Percentiles rank a stretch among this genome's conserved stretches.
Conservation (phyloP, 35 echinoderm and acorn worm species). For the Ophioderma brevispina region DNA sequence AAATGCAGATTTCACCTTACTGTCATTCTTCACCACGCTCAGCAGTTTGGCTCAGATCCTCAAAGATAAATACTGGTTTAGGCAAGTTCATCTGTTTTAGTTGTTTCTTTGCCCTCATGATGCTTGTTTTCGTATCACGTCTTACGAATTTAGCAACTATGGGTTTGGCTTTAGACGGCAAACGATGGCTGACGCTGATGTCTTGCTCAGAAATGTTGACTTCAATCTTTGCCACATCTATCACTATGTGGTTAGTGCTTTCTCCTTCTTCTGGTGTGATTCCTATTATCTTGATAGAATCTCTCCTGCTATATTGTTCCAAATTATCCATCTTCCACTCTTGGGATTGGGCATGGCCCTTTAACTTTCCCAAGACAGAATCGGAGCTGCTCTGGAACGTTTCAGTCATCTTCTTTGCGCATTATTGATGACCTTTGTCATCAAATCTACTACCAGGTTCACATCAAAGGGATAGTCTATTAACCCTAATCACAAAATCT, state of each 20-base stretch:
- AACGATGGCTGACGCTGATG: background rate
- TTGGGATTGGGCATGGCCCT: background rate
- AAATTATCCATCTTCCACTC: background rate
- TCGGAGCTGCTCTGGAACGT: background rate
- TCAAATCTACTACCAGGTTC: no score
- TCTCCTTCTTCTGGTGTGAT: background rate
- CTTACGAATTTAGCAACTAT: background rate
- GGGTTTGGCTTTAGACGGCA: background rate
- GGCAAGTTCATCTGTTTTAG: background rate
- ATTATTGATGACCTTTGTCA: background rate
- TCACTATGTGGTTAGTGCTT: background rate
- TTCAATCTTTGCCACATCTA: background rate
- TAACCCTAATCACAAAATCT: no score
- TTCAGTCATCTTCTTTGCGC: background rate
- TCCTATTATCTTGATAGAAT: background rate
- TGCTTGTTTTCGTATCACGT: no score
- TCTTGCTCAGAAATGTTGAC: background rate
- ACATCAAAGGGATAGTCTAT: no score
- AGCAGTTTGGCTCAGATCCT: background rate
- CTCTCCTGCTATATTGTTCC: background rate
- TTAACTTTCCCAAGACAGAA: background rate
- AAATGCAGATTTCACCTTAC: background rate
- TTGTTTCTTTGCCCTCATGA: no score
- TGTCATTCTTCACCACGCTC: background rate
- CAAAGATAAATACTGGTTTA: background rate